These are phyloP conservation scores for Pseudomyrmex sp. DNA, from an alignment of 1,140 invertebrate species.

Conservation along the genomic window DNA sequence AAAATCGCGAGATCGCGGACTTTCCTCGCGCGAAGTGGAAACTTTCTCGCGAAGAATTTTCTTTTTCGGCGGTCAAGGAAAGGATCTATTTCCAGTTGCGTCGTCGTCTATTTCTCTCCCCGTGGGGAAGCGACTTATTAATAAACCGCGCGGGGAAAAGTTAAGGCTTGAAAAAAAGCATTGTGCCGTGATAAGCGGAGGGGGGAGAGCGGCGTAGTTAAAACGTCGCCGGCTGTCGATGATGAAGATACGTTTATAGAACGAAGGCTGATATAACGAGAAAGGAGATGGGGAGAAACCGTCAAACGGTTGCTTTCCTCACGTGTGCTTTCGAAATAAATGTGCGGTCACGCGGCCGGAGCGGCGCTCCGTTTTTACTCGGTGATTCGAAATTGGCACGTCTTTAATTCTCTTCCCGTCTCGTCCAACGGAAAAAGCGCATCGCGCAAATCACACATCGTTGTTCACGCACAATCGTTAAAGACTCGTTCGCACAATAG, in stretches of 20 bases:
- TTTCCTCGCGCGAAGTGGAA: not conserved
- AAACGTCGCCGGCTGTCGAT: not conserved
- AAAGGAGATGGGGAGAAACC: too few relatives aligned
- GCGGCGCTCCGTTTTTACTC: not conserved
- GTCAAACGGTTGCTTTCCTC: not conserved
- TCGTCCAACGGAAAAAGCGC: too few relatives aligned
- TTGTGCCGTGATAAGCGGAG: not conserved
- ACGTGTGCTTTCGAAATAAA: constrained; percentile 24
- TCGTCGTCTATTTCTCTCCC: not conserved
- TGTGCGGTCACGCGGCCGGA: not conserved
- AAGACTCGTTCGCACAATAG: too few relatives aligned
- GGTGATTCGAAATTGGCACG: constrained; percentile 3
- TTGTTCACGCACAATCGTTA: too few relatives aligned
- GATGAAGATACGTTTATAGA: constrained; percentile 22
- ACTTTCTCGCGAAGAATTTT: not conserved
- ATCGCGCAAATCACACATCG: too few relatives aligned
- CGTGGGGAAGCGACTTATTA: not conserved
- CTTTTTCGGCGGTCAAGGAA: not conserved
- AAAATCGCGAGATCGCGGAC: too few relatives aligned
- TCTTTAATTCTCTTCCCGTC: too few relatives aligned
- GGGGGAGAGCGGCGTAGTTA: not conserved
- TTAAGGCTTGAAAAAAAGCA: not conserved
- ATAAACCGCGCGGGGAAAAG: too few relatives aligned
- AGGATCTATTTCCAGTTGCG: not conserved
- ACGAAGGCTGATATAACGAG: not conserved